Base-by-base conservation (phyloP, 2,797 vertebrate genomes). In the Ambastaia sidthimunki region DNA sequence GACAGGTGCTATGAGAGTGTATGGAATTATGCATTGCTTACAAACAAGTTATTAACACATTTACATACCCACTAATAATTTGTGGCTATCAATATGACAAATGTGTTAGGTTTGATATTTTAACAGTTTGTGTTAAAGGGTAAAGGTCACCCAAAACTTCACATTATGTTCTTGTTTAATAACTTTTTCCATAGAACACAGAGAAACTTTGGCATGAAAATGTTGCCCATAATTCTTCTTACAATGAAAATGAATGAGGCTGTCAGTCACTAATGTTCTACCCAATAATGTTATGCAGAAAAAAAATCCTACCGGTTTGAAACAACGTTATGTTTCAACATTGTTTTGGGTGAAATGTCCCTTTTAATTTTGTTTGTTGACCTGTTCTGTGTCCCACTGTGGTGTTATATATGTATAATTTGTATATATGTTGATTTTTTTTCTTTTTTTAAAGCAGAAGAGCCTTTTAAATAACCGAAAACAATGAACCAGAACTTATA, bases 391-490 rank as follows among this genome's bases (percentile, higher is more conserved):
- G 55, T 54, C 78, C 18, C 15, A 31, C 44, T 7, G 3, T 12
- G 41, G 31, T 81, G 37, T 48, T 76, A 16, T 81, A 47, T 47
- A 76, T 83, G 80, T 85, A 76, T 74, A 83, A 55, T 69, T 70
- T 83, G 25, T 78, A 41, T 59, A 69, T 76, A 71, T 75, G 81
- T 67, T 63, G 47, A 75, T 78, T 73, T 23, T 31, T 73, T 72
- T 25, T 16, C 55, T 60, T 59, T 25, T 71, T 28, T 63, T 47
- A 15, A 54, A 21, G 23, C 15, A 59, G 21, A 76, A 54, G 75
- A 44, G 34, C 50, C 23, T 57, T 62, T 63, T 15, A 80, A 75
- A 75, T 75, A 19, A 41, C 25, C 47, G 10, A 69, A 83, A 79
- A 65, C 16, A 47, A 70, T 60, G 55, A 70, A 73, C 52, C 44